Evolutionary conservation across 1,140 invertebrate species (phyloP), one percentile per base, ranked within the genome.

Genomic region (Drepana arcuata): DNA sequence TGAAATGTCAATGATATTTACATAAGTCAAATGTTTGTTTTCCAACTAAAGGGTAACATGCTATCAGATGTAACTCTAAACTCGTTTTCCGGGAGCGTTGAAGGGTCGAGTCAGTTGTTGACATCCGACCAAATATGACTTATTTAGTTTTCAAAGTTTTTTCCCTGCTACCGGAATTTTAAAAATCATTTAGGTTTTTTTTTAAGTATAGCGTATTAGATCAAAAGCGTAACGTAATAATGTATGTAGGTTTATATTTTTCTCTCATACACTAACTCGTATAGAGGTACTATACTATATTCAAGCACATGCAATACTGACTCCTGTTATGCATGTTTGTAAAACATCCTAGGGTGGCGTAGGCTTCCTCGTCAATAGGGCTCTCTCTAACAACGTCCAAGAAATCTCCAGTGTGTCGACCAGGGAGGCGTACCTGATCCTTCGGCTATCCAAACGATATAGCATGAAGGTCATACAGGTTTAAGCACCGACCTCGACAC

Each of bases 51-150:
- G 70, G 72, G 63, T 70, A 56, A 59, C 37, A 58, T 73, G 50
- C 47, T 48, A 49, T 31, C 42, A 24, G 33, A 36, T 48, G 77
- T 69, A 81, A 81, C 47, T 28, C 38, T 44, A 81, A 42, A 66
- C 58, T 34, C 49, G 44, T 73, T 79, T 78, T 81, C 77, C 77
- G 58, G 66, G 47, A 51, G 18, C 51, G 30, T 39, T 34, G 28
- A 48, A 56, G 69, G 72, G 61, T 80, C 59, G 63, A 74, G 65
- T 75, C 62, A 72, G 40, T 43, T 69, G 42, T 70, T 77, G 75
- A 77, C 73, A 71, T 78, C 71, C 64, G 64, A 62, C 48, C 54
- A 65, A 69, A 71, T 37, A 64, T 48, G 40, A 11, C 29, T 47
- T 63, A 37, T 64, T 59, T 64, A 32, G 13, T 36, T 58, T 57